A percentile compares a stretch with the other conserved stretches of the same genome.
Evolutionary conservation across 1,140 invertebrate species (phyloP).

Genomic region (Plectrocnemia conspersa): DNA sequence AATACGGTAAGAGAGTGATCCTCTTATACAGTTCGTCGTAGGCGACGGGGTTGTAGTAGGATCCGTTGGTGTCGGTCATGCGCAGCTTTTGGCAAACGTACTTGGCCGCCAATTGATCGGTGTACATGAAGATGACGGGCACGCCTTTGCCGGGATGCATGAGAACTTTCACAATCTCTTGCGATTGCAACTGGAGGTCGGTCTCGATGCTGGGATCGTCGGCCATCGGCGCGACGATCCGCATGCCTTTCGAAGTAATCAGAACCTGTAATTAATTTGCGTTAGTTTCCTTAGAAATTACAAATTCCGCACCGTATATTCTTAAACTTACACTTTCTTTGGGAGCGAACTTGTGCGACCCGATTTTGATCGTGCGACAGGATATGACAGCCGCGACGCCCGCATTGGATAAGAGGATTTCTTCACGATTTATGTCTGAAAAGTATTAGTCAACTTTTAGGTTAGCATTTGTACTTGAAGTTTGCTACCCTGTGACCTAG

Average conservation of each 20-base stretch:
- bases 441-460: too few relatives aligned
- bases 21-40: slow-evolving; percentile 64
- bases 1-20: slow-evolving; percentile 72
- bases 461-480: too few relatives aligned
- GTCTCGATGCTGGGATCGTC: slow-evolving; percentile 55
- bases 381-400: slow-evolving; percentile 49
- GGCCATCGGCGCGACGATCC: slow-evolving; percentile 61
- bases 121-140: slow-evolving; percentile 75
- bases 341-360: slow-evolving; percentile 70
- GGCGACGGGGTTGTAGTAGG: slow-evolving; percentile 55
- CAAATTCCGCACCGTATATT: slow-evolving; percentile 2
- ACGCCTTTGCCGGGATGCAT: slow-evolving; percentile 67
- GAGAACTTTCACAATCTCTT: slow-evolving; percentile 66
- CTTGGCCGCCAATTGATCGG: slow-evolving; percentile 58
- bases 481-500: too few relatives aligned
- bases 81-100: slow-evolving; percentile 64
- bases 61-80: slow-evolving; percentile 61
- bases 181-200: slow-evolving; percentile 58
- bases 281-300: not conserved
- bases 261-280: slow-evolving; percentile 44
- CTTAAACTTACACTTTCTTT: slow-evolving; percentile 55
- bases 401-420: slow-evolving; percentile 37
- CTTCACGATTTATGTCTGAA: slow-evolving; percentile 49
- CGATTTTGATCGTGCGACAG: slow-evolving; percentile 73
- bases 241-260: slow-evolving; percentile 61